Evolutionary conservation across 1,140 invertebrate genomes (phyloP), one percentile per base, ranked within the genome.

Genomic region (Drosophila nikananu): DNA sequence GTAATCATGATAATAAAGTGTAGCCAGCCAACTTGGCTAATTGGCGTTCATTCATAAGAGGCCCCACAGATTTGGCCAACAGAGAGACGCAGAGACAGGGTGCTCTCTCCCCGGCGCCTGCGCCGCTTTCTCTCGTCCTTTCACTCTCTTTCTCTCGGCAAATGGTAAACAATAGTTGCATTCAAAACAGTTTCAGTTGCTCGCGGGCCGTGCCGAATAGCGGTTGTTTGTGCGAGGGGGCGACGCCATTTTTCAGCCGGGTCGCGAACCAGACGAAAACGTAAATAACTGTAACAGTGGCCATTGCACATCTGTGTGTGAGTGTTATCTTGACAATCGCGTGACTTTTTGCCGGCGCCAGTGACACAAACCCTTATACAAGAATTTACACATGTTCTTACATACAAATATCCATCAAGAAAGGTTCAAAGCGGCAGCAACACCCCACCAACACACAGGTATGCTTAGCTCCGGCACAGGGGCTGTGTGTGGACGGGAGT

Each of bases 31-130:
- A 51, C 52, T 66, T 77, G 52, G 67, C 72, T 89, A 89, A 89
- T 86, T 83, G 66, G 55, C 52, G 55, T 86, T 87, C 83, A 86
- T 86, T 86, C 80, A 86, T 83, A 83, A 75, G 37, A 39, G 44
- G 44, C 48, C 35, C 37, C 71, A 62, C 19, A 39, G 62, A 44
- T 64, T 76, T 76, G n/a, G 10, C 13, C 27, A 25, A 39, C 48
- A 30, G 8, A 55, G 52, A 21, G 23, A 25, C 23, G 17, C 1
- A n/a, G 5, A 25, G 10, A 25, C 4, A 15, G 13, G 1, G 61
- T 23, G 19, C 5, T 12, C 46, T 21, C 13, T 15, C 59, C 21
- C n/a, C 12, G 30, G 46, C 55, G 75, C 32, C 42, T 78, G 74
- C 76, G 74, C 51, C 5, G 12, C 7, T 21, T 42, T 42, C 27